Conservation (phyloP, 2,888 invertebrate genomes). For the Polyommatus icarus region DNA sequence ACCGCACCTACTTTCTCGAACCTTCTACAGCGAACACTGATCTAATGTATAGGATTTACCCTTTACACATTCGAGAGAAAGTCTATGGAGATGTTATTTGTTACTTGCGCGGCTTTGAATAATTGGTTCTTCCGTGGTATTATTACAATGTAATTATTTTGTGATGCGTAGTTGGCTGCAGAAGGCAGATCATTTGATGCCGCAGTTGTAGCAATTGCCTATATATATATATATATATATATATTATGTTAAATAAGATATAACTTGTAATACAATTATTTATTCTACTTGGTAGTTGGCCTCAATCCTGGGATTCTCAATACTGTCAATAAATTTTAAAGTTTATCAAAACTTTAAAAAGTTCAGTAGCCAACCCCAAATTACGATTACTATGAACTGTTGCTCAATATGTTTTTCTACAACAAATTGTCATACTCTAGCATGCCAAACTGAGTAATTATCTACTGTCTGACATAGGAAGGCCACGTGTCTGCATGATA, state of each 20-base stretch:
- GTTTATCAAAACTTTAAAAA: background rate
- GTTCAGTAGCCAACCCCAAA: background rate
- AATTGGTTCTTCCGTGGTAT: background rate
- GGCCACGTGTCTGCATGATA: background rate
- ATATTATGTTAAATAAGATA: no score
- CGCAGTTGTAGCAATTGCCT: background rate
- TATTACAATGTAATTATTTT: conserved; percentile 17
- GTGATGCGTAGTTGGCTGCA: background rate
- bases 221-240: no score
- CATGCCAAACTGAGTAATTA: background rate
- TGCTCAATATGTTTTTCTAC: no score
- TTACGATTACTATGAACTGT: no score
- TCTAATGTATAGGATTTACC: conserved; percentile 37
- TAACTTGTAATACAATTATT: no score
- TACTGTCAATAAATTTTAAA: no score
- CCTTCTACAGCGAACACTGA: conserved; percentile 39
- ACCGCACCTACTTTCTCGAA: conserved; percentile 41
- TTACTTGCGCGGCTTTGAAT: conserved; percentile 28
- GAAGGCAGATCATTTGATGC: background rate
- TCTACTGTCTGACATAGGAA: background rate
- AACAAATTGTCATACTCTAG: no score
- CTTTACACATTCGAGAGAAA: conserved; percentile 40
- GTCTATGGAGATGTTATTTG: conserved; percentile 39
- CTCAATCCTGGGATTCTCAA: no score
- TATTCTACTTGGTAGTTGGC: no score